phyloP scores from a whole-genome alignment of 2,797 vertebrate genomes.

The Amblyraja radiata region DNA sequence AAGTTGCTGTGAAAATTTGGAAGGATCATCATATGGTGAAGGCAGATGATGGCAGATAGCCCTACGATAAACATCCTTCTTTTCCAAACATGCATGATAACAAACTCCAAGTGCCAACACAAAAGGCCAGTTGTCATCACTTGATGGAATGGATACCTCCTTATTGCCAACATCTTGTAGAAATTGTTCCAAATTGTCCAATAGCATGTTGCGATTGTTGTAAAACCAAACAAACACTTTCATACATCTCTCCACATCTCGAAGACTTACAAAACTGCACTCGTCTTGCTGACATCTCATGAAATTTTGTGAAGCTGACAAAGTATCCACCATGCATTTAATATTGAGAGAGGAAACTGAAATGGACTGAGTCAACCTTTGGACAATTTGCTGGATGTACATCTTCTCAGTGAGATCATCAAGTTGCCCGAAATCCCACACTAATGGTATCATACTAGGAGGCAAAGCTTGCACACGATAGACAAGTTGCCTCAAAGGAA shows the following conservation, averaged over 20 bases:
- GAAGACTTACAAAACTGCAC: constrained; percentile 87
- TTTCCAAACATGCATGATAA: constrained; percentile 83
- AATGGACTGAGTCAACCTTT: constrained; percentile 58
- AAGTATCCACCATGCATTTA: constrained; percentile 58
- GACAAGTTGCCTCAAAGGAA: constrained; percentile 90
- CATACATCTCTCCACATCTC: constrained; percentile 92
- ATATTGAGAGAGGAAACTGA: constrained; percentile 36
- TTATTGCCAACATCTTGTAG: constrained; percentile 26
- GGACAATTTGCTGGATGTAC: constrained; percentile 88
- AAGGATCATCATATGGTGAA: constrained; percentile 45
- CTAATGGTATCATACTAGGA: constrained; percentile 85
- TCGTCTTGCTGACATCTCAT: constrained; percentile 75
- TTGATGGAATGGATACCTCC: constrained; percentile 39
- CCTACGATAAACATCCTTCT: constrained; percentile 66
- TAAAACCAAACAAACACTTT: constrained; percentile 81
- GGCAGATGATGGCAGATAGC: constrained; percentile 61
- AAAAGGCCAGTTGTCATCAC: constrained; percentile 71
- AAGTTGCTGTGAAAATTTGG: constrained; percentile 68
- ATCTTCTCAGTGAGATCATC: constrained; percentile 70
- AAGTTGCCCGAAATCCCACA: constrained; percentile 96
- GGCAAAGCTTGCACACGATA: constrained; percentile 92
- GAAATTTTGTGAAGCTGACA: constrained; percentile 77
- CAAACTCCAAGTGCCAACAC: constrained; percentile 80
- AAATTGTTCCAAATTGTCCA: constrained; percentile 56
- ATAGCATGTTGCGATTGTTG: constrained; percentile 56